Percentiles rank a stretch among this genome's conserved stretches.
Conservation (phyloP, 2,797 vertebrate genomes). For the Manis javanica region DNA sequence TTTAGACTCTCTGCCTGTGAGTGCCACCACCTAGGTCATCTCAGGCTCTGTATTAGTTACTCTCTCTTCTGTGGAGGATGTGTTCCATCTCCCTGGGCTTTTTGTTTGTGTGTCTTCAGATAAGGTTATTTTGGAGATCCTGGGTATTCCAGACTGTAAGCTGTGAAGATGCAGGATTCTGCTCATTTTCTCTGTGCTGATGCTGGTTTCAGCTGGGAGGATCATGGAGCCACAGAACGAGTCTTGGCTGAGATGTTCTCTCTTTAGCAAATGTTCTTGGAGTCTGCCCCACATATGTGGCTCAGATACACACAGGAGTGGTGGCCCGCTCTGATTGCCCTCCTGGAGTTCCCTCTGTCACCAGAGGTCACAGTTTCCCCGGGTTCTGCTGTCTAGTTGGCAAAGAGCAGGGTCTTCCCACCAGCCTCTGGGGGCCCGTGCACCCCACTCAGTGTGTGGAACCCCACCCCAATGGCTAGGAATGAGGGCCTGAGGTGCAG, state of each 20-base stretch:
- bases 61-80: neutral
- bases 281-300: neutral
- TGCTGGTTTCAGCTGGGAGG: neutral
- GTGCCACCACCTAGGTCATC: neutral
- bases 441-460: neutral
- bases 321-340: neutral
- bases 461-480: no score
- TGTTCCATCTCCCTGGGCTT: neutral
- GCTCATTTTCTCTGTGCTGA: neutral
- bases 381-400: neutral
- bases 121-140: neutral
- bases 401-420: no score
- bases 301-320: neutral
- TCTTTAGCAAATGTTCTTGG: neutral
- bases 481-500: no score
- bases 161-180: neutral
- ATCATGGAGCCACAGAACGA: neutral
- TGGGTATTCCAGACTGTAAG: neutral
- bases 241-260: neutral
- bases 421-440: neutral
- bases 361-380: no score
- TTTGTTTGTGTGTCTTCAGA: neutral
- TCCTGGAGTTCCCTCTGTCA: neutral
- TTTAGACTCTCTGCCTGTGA: neutral
- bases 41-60: neutral